Conservation (phyloP, 2,797 vertebrate genomes). For the Hylomyscus alleni region DNA sequence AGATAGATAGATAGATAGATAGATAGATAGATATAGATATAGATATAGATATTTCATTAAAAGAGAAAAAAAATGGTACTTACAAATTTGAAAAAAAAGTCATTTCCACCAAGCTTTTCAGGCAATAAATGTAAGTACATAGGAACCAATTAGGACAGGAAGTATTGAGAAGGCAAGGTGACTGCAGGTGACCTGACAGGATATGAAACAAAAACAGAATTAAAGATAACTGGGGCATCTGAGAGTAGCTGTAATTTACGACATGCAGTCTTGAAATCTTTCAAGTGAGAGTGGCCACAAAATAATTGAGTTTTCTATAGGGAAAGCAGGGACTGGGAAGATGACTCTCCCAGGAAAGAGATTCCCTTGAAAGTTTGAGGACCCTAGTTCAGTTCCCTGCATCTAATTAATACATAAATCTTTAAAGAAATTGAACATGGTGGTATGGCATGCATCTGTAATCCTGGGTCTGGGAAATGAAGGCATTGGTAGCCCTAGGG, state of each 20-base stretch:
- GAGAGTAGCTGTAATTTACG: background rate
- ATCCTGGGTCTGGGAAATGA: background rate
- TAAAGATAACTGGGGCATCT: background rate
- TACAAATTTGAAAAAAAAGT: background rate
- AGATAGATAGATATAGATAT: too few species aligned
- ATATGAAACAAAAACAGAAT: background rate
- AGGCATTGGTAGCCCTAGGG: background rate
- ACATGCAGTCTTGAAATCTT: background rate
- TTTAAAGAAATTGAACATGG: background rate
- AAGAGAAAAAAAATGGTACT: background rate
- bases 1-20: too few species aligned
- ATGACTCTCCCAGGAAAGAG: background rate
- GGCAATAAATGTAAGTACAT: background rate
- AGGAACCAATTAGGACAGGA: background rate
- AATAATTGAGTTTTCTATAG: constrained; percentile 1
- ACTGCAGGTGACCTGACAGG: background rate
- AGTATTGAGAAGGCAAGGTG: background rate
- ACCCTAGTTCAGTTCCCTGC: background rate
- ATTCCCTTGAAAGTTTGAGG: background rate
- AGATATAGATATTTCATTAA: too few species aligned
- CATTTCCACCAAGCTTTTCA: background rate
- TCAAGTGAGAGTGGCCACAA: constrained; percentile 5
- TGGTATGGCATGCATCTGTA: too few species aligned
- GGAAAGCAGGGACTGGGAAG: too few species aligned
- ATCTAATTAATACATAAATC: too few species aligned